A percentile compares a stretch with the other conserved stretches of the same genome.
Evolutionary conservation across 2,113 vertebrate genomes (phyloP).

Genomic region (Hippocampus guttulatus): DNA sequence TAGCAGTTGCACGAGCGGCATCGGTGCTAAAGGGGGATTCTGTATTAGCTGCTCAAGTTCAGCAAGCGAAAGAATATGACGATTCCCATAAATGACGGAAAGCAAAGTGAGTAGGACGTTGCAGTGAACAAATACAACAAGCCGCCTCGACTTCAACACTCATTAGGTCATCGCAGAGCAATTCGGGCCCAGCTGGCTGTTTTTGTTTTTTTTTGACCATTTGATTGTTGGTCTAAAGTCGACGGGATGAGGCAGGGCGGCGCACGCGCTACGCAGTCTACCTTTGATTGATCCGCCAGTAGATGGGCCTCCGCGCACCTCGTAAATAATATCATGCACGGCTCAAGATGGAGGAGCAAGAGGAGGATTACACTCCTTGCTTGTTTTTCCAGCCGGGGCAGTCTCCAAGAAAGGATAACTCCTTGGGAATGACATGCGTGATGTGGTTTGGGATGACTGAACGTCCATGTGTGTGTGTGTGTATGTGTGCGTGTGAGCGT

Average conservation of each 20-base stretch:
- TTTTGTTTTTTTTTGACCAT: slow-evolving; percentile 42
- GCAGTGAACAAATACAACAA: not conserved
- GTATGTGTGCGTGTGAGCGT: slow-evolving; percentile 8
- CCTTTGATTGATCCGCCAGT: slow-evolving; percentile 68
- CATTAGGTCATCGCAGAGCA: slow-evolving; percentile 46
- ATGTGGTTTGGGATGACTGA: slow-evolving; percentile 63
- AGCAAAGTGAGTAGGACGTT: too few species aligned
- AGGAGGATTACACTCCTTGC: slow-evolving; percentile 17
- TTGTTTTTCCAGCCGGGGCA: slow-evolving; percentile 65
- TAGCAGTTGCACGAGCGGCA: too few species aligned
- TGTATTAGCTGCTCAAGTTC: too few species aligned
- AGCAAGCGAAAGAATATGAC: too few species aligned
- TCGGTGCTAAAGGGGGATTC: too few species aligned
- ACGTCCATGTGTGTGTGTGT: slow-evolving; percentile 16
- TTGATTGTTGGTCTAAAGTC: slow-evolving; percentile 62
- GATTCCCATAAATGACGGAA: too few species aligned
- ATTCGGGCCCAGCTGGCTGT: slow-evolving; percentile 42
- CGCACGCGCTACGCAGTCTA: slow-evolving; percentile 50
- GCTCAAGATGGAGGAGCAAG: slow-evolving; percentile 62
- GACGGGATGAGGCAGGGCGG: slow-evolving; percentile 38
- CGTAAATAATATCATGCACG: slow-evolving; percentile 71
- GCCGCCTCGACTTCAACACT: not conserved
- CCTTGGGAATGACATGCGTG: slow-evolving; percentile 63
- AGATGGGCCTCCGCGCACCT: slow-evolving; percentile 63
- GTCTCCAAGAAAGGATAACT: slow-evolving; percentile 70